Evolutionary conservation across 2,888 invertebrate genomes (phyloP).

Genomic region (Seladonia tumulorum): DNA sequence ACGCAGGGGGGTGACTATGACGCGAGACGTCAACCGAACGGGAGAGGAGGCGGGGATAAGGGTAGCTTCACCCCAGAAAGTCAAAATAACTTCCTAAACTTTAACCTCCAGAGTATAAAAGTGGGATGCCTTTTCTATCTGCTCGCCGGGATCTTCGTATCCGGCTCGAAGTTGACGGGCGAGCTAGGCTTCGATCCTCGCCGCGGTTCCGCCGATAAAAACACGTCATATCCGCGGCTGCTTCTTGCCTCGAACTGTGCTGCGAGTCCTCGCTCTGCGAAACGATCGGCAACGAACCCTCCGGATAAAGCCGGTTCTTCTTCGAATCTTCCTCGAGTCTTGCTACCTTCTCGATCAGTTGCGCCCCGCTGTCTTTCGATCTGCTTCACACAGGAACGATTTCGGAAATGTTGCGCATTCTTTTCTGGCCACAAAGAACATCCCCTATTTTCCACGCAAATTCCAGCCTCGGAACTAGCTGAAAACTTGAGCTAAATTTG

Average conservation of each 20-base stretch:
- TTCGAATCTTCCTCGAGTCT: background rate
- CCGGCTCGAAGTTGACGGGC: conserved; percentile 68
- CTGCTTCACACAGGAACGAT: too few species aligned
- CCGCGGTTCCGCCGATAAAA: conserved; percentile 75
- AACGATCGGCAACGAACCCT: conserved; percentile 59
- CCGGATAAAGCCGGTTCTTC: conserved; percentile 25
- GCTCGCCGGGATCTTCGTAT: conserved; percentile 75
- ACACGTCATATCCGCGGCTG: conserved; percentile 77
- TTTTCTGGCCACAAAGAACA: background rate
- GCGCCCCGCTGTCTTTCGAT: background rate
- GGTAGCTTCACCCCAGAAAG: conserved; percentile 69
- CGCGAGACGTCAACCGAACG: conserved; percentile 76
- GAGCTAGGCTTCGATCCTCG: conserved; percentile 33
- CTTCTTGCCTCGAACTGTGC: conserved; percentile 58
- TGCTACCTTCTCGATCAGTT: background rate
- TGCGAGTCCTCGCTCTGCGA: conserved; percentile 44
- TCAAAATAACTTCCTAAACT: conserved; percentile 82
- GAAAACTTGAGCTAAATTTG: background rate
- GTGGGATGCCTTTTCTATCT: conserved; percentile 79
- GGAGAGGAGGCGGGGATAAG: conserved; percentile 67
- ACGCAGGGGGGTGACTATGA: conserved; percentile 75
- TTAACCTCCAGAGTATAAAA: conserved; percentile 80
- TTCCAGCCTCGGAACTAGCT: too few species aligned
- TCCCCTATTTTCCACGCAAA: background rate
- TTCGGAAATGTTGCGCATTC: too few species aligned